Conservation (phyloP, 2,888 invertebrate genomes). For the Drymonia ruficornis region DNA sequence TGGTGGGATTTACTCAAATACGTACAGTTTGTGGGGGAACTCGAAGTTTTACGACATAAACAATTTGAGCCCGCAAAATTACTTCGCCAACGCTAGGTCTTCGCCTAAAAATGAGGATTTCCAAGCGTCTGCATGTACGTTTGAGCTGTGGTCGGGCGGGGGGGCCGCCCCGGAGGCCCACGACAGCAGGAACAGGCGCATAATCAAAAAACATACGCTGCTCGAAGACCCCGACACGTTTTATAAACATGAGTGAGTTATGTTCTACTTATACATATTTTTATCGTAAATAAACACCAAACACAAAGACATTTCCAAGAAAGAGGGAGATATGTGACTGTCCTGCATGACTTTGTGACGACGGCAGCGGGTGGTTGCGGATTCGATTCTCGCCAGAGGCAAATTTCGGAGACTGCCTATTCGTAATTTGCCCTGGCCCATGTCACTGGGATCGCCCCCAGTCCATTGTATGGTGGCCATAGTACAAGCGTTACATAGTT, state of each 20-base stretch:
- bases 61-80: constrained; percentile 42
- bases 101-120: constrained; percentile 28
- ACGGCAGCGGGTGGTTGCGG: too few species aligned
- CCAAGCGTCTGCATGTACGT: constrained; percentile 25
- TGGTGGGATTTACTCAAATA: constrained; percentile 38
- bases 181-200: constrained; percentile 21
- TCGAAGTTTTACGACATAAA: constrained; percentile 49
- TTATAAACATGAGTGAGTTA: constrained; percentile 28
- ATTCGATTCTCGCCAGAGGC: too few species aligned
- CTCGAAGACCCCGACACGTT: constrained; percentile 31
- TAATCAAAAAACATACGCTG: constrained; percentile 22
- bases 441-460: too few species aligned
- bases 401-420: too few species aligned
- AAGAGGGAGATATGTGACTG: too few species aligned
- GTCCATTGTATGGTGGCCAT: too few species aligned
- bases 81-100: constrained; percentile 26
- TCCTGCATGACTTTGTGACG: too few species aligned
- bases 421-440: too few species aligned
- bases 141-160: constrained; percentile 17
- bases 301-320: too few species aligned
- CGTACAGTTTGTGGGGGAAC: constrained; percentile 48
- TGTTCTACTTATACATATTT: constrained; percentile 11
- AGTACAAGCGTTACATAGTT: too few species aligned
- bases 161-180: constrained; percentile 16
- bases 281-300: background rate